These are phyloP conservation scores for Trochalopteron elliotii DNA, from an alignment of 2,113 vertebrate genomes.

Conservation along the genomic window DNA sequence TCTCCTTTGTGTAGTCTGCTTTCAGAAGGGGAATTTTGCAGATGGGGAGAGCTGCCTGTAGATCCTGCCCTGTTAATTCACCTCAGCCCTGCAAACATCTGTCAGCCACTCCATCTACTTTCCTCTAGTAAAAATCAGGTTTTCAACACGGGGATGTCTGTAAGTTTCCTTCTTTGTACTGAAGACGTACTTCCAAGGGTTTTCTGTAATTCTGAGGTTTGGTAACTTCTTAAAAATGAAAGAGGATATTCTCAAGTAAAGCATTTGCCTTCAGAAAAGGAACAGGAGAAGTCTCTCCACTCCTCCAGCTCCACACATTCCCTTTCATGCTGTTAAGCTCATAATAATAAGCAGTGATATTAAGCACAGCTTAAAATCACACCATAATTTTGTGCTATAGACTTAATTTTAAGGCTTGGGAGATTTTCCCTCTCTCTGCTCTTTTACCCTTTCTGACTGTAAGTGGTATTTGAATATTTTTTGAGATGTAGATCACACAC, in stretches of 20 bases:
- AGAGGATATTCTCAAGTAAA: neutral
- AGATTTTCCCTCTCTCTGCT: neutral
- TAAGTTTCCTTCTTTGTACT: neutral
- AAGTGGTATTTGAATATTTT: neutral
- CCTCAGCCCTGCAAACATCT: neutral
- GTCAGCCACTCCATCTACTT: neutral
- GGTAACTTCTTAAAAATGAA: neutral
- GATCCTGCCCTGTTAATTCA: neutral
- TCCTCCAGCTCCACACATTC: neutral
- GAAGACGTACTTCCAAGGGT: neutral
- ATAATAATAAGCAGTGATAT: neutral
- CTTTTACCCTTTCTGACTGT: neutral
- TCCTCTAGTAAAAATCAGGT: neutral
- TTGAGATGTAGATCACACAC: neutral
- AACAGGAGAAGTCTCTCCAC: neutral
- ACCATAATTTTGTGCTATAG: neutral
- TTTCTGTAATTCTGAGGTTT: neutral
- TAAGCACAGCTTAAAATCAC: neutral
- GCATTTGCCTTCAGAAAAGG: neutral
- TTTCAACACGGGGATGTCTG: neutral
- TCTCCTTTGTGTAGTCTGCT: neutral
- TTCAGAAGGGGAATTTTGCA: neutral
- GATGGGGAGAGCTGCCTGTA: neutral
- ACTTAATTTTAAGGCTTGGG: neutral
- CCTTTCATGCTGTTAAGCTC: neutral